Conservation (phyloP, 2,113 vertebrate genomes). For the Sciurus niger region DNA sequence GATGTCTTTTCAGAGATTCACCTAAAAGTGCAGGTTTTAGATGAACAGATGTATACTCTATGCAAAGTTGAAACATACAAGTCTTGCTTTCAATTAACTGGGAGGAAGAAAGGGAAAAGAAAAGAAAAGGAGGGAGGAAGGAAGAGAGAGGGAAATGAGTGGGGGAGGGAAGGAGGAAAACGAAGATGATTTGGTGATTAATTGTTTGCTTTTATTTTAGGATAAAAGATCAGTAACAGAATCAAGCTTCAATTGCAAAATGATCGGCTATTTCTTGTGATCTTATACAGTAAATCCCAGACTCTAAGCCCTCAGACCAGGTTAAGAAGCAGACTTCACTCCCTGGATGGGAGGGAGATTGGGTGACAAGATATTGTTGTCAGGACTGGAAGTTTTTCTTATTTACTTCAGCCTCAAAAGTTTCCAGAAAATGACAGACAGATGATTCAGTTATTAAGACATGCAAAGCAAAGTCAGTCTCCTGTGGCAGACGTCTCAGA, state of each 20-base stretch:
- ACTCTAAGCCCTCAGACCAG: not conserved
- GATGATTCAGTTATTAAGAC: not conserved
- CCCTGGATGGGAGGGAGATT: not conserved
- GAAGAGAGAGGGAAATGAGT: fast-evolving
- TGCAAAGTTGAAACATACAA: not conserved
- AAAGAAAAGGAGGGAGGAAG: too few species aligned
- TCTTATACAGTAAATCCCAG: not conserved
- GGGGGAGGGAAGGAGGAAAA: fast-evolving
- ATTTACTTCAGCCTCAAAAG: not conserved
- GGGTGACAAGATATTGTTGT: not conserved
- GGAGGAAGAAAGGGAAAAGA: fast-evolving
- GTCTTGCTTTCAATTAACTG: slow-evolving; percentile 36
- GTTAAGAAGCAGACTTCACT: not conserved
- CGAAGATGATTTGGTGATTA: not conserved
- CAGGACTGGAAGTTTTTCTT: not conserved
- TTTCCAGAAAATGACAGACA: slow-evolving; percentile 35
- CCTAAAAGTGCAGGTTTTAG: slow-evolving; percentile 57
- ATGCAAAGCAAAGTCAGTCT: not conserved
- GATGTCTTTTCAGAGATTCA: slow-evolving; percentile 43
- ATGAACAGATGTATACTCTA: not conserved
- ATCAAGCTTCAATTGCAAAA: not conserved
- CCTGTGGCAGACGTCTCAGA: not conserved
- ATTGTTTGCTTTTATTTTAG: not conserved
- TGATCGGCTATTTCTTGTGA: not conserved
- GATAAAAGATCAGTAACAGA: not conserved